Conservation (phyloP, 2,113 vertebrate species). For the Uria lomvia region DNA sequence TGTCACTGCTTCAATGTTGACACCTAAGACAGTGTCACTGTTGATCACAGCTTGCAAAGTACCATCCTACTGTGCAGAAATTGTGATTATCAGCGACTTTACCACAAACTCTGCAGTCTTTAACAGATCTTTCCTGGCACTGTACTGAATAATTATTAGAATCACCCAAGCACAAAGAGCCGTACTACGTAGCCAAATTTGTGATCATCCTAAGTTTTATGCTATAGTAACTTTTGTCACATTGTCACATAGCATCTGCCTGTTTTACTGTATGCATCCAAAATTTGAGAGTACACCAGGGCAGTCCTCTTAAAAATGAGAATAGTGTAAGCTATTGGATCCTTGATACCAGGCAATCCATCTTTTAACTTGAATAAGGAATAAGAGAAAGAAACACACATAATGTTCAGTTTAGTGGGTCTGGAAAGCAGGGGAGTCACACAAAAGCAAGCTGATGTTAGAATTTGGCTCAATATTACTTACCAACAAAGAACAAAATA, state of each 20-base stretch:
- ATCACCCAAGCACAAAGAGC: not conserved
- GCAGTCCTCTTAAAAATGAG: not conserved
- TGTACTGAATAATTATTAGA: not conserved
- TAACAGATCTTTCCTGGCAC: not conserved
- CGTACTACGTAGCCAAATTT: not conserved
- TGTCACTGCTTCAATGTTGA: not conserved
- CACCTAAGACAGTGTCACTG: not conserved
- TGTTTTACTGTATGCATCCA: not conserved
- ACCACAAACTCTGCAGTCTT: not conserved
- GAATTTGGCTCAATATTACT: not conserved
- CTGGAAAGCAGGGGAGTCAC: not conserved
- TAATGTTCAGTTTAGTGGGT: not conserved
- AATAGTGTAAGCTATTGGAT: not conserved
- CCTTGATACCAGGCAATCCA: not conserved
- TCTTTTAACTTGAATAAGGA: not conserved
- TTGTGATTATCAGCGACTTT: not conserved
- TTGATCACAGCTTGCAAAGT: not conserved
- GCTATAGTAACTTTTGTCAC: not conserved
- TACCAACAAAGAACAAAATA: not conserved
- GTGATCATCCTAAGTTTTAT: not conserved
- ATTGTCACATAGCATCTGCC: not conserved
- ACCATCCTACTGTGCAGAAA: not conserved
- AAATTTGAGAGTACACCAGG: not conserved
- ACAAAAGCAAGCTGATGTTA: not conserved
- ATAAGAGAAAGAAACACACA: not conserved